Evolutionary conservation across 2,888 invertebrate genomes (phyloP).

Genomic region (Aquatica leii): DNA sequence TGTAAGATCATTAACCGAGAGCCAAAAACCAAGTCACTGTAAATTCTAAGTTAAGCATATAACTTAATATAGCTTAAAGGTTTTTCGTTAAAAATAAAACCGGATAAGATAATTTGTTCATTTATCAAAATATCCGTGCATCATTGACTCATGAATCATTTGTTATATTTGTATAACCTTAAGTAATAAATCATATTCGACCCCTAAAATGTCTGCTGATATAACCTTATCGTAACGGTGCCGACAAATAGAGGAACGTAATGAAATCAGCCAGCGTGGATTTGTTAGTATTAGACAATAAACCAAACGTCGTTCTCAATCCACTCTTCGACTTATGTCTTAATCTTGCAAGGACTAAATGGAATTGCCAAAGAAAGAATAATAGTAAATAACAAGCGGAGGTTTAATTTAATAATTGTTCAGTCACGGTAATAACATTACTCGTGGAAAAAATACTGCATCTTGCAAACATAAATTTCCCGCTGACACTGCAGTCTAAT

Average conservation of each 20-base stretch:
- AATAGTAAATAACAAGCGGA: not conserved
- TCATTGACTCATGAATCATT: not conserved
- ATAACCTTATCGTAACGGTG: not conserved
- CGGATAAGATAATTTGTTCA: slow-evolving; percentile 7
- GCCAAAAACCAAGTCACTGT: no score
- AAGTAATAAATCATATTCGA: not conserved
- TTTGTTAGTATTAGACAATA: no score
- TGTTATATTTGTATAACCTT: slow-evolving; percentile 5
- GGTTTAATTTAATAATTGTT: slow-evolving; percentile 10
- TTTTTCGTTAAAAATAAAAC: no score
- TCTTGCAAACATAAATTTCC: slow-evolving; percentile 24
- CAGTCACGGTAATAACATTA: not conserved
- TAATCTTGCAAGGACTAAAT: not conserved
- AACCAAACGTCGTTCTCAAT: not conserved
- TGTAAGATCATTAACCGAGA: no score
- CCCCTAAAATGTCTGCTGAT: slow-evolving; percentile 1
- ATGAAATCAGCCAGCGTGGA: no score
- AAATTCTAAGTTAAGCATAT: no score
- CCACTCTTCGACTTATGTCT: not conserved
- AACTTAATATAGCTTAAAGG: no score
- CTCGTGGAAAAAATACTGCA: slow-evolving; percentile 11
- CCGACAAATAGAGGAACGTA: not conserved
- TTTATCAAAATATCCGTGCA: slow-evolving; percentile 6
- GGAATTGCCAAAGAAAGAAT: not conserved
- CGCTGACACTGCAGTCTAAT: slow-evolving; percentile 28